Evolutionary conservation across 1,140 invertebrate species (phyloP).

Genomic region (Oryzaephilus surinamensis): DNA sequence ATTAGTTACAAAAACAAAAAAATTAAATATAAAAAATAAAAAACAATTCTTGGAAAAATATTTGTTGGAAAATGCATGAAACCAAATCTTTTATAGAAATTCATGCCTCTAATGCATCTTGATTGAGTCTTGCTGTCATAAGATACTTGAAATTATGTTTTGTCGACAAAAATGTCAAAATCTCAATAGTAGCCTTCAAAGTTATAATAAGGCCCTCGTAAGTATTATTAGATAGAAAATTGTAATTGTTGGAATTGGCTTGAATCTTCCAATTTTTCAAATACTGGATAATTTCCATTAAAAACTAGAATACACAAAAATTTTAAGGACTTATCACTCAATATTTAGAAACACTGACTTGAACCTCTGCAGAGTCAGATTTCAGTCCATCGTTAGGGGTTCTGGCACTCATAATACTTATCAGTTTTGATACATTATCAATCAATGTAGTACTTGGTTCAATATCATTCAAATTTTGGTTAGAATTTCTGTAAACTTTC

Average conservation of each 20-base stretch:
- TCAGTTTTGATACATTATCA: not conserved
- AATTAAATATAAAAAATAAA: slow-evolving; percentile 2
- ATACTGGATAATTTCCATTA: no score
- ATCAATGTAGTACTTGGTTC: slow-evolving; percentile 1
- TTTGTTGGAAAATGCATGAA: not conserved
- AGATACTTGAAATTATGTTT: slow-evolving; percentile 4
- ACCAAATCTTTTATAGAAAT: not conserved
- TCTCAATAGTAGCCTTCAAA: no score
- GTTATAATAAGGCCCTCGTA: no score
- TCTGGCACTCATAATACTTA: not conserved
- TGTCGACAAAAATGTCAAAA: not conserved
- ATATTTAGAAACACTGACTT: not conserved
- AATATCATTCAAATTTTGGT: not conserved
- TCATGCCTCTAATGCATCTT: no score
- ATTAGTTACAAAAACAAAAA: not conserved
- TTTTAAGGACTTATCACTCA: no score
- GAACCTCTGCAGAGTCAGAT: not conserved
- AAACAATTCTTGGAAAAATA: not conserved
- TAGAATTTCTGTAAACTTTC: not conserved
- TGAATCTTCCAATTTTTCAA: no score
- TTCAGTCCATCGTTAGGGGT: not conserved
- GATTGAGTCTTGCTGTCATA: no score
- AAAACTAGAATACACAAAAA: no score
- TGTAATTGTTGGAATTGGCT: no score
- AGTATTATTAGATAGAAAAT: no score